These are phyloP conservation scores for Trematomus loennbergii DNA, from an alignment of 2,113 vertebrate genomes.

Conservation along the genomic window DNA sequence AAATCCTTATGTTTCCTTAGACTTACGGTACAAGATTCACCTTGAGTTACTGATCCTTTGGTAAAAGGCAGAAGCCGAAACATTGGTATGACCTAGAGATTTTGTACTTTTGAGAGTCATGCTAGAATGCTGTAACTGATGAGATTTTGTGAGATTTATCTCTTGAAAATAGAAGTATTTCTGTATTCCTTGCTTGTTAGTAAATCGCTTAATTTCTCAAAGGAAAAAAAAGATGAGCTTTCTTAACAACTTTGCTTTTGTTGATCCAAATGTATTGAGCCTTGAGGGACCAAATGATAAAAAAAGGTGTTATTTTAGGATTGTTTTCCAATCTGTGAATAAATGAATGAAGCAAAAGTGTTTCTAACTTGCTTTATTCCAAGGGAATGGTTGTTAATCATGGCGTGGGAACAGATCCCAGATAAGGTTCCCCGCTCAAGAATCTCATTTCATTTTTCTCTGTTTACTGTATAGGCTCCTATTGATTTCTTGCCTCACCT, in stretches of 20 bases:
- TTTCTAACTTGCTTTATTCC: slow-evolving; percentile 40
- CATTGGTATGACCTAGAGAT: slow-evolving; percentile 65
- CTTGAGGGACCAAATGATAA: slow-evolving; percentile 82
- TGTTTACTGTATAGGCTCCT: slow-evolving; percentile 17
- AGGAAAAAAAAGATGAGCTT: slow-evolving; percentile 55
- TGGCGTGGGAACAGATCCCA: slow-evolving; percentile 43
- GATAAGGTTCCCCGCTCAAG: slow-evolving; percentile 20
- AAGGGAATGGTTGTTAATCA: slow-evolving; percentile 32
- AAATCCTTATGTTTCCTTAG: slow-evolving; percentile 70
- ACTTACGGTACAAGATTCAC: slow-evolving; percentile 53
- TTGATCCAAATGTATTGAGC: slow-evolving; percentile 75
- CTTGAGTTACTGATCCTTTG: slow-evolving; percentile 62
- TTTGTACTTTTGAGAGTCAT: slow-evolving; percentile 75
- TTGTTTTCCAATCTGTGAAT: slow-evolving; percentile 85
- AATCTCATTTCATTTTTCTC: slow-evolving; percentile 51
- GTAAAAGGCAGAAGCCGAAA: slow-evolving; percentile 60
- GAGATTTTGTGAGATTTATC: slow-evolving; percentile 75
- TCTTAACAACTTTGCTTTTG: slow-evolving; percentile 73
- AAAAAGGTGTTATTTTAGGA: slow-evolving; percentile 78
- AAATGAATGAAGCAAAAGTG: slow-evolving; percentile 78
- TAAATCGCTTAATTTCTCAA: slow-evolving; percentile 71
- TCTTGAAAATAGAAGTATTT: slow-evolving; percentile 73
- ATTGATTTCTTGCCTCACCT: slow-evolving; percentile 62
- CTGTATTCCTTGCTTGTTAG: slow-evolving; percentile 78
- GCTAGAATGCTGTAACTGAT: slow-evolving; percentile 67